phyloP scores from a whole-genome alignment of 2,113 vertebrate genomes.

The Seriola aureovittata region DNA sequence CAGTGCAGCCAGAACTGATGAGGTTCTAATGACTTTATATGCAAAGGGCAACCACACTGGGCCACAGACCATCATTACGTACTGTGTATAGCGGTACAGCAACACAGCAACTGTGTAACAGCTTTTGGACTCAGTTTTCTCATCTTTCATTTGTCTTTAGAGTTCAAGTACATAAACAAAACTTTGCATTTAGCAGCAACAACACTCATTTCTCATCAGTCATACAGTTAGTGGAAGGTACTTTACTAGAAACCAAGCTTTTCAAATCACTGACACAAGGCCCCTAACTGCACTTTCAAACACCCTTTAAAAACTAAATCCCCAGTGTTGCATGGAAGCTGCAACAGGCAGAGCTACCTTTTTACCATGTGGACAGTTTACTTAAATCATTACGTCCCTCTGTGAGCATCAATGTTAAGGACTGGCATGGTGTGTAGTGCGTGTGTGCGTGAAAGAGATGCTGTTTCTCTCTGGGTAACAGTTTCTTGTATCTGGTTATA shows the following conservation, averaged over 20 bases:
- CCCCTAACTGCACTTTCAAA: constrained; percentile 45
- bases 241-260: constrained; percentile 12
- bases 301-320: constrained; percentile 58
- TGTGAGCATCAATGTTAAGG: constrained; percentile 59
- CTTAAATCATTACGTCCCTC: constrained; percentile 63
- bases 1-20: constrained; percentile 79
- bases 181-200: constrained; percentile 15
- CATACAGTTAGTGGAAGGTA: neutral
- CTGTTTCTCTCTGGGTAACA: constrained; percentile 27
- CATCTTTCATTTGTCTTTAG: constrained; percentile 18
- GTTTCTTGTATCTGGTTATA: constrained; percentile 54
- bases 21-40: constrained; percentile 82
- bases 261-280: constrained; percentile 38
- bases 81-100: neutral
- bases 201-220: constrained; percentile 7
- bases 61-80: constrained; percentile 56
- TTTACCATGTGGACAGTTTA: constrained; percentile 68
- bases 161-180: neutral
- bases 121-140: constrained; percentile 28
- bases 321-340: constrained; percentile 23
- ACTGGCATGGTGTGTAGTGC: constrained; percentile 15
- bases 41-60: constrained; percentile 74
- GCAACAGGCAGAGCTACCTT: constrained; percentile 42
- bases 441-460: constrained; percentile 12
- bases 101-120: neutral